Evolutionary conservation across 1,140 invertebrate genomes (phyloP).

Genomic region (Cyrtorhinus lividipennis): DNA sequence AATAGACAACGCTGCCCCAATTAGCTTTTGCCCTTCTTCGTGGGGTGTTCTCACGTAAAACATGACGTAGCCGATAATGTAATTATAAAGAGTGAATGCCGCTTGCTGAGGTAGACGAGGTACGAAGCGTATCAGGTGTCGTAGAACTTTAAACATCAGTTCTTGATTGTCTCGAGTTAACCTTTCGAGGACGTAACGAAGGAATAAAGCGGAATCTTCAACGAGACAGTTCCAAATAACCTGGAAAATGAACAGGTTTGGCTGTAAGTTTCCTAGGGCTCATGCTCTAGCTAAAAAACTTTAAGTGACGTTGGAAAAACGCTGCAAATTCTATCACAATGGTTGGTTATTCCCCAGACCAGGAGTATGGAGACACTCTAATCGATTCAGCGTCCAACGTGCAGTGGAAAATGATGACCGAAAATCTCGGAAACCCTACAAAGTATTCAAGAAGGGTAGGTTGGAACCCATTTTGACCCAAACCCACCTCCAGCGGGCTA

Average conservation of each 20-base stretch:
- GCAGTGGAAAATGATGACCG: too few species aligned
- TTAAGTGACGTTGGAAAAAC: too few species aligned
- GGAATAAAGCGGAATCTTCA: slow-evolving; percentile 91
- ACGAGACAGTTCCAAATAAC: slow-evolving; percentile 96
- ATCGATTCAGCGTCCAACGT: too few species aligned
- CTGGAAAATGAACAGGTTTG: slow-evolving; percentile 31
- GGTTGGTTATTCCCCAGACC: too few species aligned
- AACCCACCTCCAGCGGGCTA: too few species aligned
- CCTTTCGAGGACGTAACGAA: slow-evolving; percentile 90
- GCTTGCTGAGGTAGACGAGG: slow-evolving; percentile 90
- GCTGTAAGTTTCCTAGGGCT: not conserved
- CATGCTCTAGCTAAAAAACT: too few species aligned
- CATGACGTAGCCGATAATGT: slow-evolving; percentile 98
- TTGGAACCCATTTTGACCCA: too few species aligned
- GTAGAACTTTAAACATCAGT: slow-evolving; percentile 82
- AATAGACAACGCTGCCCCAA: slow-evolving; percentile 84
- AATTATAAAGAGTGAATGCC: slow-evolving; percentile 97
- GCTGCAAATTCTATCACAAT: too few species aligned
- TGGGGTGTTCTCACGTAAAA: slow-evolving; percentile 93
- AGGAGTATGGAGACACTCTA: too few species aligned
- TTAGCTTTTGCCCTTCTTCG: slow-evolving; percentile 82
- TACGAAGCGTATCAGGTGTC: slow-evolving; percentile 86
- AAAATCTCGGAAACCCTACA: too few species aligned
- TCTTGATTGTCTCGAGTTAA: slow-evolving; percentile 91
- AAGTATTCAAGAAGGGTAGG: too few species aligned